Conservation (phyloP, 2,888 invertebrate genomes). For the Prosopocoilus inquinatus region DNA sequence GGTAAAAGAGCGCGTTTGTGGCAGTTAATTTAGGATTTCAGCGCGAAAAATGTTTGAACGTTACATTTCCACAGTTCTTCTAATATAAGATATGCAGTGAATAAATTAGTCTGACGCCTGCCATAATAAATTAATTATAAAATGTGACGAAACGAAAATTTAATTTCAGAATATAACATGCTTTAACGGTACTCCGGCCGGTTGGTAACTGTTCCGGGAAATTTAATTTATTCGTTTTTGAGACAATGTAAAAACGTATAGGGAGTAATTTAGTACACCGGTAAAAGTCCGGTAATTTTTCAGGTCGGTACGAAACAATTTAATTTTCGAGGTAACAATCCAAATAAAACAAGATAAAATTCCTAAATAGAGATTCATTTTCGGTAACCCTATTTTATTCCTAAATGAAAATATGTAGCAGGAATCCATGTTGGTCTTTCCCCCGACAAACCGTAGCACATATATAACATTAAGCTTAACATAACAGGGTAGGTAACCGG, state of each 20-base stretch:
- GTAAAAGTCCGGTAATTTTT: slow-evolving; percentile 10
- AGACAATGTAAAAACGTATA: slow-evolving; percentile 1
- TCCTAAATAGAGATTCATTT: slow-evolving; percentile 23
- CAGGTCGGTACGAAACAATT: slow-evolving; percentile 6
- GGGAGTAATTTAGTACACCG: slow-evolving; percentile 7
- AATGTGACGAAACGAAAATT: no score
- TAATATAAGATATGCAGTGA: no score
- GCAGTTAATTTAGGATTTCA: no score
- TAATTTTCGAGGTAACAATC: slow-evolving; percentile 11
- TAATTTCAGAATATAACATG: no score
- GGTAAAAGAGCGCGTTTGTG: no score
- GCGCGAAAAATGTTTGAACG: no score
- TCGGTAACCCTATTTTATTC: slow-evolving; percentile 16
- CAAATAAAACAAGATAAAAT: slow-evolving; percentile 15
- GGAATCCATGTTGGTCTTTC: slow-evolving; percentile 32
- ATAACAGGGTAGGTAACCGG: slow-evolving; percentile 35
- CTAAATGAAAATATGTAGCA: slow-evolving; percentile 35
- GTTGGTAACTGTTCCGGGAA: not conserved
- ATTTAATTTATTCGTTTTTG: slow-evolving; percentile 8
- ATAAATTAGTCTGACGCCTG: no score
- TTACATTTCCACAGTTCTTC: no score
- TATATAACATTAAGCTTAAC: slow-evolving; percentile 38
- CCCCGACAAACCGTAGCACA: slow-evolving; percentile 36
- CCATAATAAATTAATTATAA: no score
- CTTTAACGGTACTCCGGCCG: no score